phyloP scores from a whole-genome alignment of 2,797 vertebrate species.

The Microctenopoma stevenorrisi region DNA sequence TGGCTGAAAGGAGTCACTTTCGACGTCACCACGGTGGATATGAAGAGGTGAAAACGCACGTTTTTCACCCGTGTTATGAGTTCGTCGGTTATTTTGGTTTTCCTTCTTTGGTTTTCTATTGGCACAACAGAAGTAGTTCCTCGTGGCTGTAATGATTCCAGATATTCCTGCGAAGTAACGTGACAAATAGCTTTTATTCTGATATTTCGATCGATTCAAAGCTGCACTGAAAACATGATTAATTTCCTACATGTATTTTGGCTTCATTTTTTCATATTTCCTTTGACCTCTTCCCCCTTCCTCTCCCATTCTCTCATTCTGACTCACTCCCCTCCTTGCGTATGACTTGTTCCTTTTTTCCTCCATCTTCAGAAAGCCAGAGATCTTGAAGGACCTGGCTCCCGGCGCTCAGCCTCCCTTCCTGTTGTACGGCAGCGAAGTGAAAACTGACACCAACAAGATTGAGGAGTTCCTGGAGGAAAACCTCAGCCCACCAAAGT shows the following conservation, averaged over 20 bases:
- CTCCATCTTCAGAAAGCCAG: conserved; percentile 84
- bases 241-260: conserved; percentile 21
- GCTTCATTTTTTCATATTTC: background rate
- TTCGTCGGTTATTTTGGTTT: no score
- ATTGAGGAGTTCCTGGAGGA: conserved; percentile 95
- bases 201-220: background rate
- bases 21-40: conserved; percentile 93
- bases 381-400: conserved; percentile 89
- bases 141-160: conserved; percentile 5
- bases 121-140: conserved; percentile 5
- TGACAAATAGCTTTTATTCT: conserved; percentile 16
- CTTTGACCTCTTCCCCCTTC: background rate
- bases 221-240: background rate
- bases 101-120: background rate
- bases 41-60: conserved; percentile 85
- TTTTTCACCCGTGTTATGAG: background rate
- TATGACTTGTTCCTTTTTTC: background rate
- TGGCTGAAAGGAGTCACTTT: conserved; percentile 95
- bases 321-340: background rate
- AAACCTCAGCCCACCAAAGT: conserved; percentile 89
- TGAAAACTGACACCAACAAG: conserved; percentile 95
- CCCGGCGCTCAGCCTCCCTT: conserved; percentile 93
- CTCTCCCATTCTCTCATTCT: background rate
- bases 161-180: background rate
- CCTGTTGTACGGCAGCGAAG: conserved; percentile 87